These are phyloP conservation scores for Phylloscopus whistleri DNA, from an alignment of 2,113 vertebrate genomes.

Conservation along the genomic window DNA sequence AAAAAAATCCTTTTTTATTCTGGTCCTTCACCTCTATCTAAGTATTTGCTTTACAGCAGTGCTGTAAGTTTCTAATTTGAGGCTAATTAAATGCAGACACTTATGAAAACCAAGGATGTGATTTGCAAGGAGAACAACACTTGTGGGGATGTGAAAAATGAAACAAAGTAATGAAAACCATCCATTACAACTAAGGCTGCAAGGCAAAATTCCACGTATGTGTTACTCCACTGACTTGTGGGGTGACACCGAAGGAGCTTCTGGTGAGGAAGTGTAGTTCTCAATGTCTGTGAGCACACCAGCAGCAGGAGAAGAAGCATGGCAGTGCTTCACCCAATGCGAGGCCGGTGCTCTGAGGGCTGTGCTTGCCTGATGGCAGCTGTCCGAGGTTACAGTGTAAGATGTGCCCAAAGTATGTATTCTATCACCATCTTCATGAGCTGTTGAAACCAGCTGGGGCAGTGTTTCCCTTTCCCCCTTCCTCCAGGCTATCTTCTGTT, in stretches of 20 bases:
- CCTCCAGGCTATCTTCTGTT: no score
- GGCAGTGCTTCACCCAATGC: fast-evolving
- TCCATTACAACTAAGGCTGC: neutral
- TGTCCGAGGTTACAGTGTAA: no score
- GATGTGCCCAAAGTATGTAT: no score
- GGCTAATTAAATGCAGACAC: slow-evolving; percentile 23
- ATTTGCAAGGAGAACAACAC: neutral
- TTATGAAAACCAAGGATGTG: neutral
- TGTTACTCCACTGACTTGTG: neutral
- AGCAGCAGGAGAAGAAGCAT: neutral
- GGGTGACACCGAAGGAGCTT: fast-evolving
- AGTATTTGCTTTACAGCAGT: slow-evolving; percentile 11
- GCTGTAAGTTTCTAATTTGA: slow-evolving; percentile 21
- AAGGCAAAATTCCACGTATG: neutral
- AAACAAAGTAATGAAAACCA: neutral
- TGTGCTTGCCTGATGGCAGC: neutral
- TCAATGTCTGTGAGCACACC: neutral
- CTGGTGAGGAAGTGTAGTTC: neutral
- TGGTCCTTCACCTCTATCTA: neutral
- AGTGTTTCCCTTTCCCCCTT: no score
- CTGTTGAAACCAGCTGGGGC: no score
- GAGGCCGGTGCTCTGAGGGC: fast-evolving
- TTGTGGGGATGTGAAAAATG: neutral
- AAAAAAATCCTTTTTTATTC: neutral
- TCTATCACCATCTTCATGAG: no score